phyloP scores from a whole-genome alignment of 35 echinoderm and acorn worm species.

The Holothuria glaberrima region DNA sequence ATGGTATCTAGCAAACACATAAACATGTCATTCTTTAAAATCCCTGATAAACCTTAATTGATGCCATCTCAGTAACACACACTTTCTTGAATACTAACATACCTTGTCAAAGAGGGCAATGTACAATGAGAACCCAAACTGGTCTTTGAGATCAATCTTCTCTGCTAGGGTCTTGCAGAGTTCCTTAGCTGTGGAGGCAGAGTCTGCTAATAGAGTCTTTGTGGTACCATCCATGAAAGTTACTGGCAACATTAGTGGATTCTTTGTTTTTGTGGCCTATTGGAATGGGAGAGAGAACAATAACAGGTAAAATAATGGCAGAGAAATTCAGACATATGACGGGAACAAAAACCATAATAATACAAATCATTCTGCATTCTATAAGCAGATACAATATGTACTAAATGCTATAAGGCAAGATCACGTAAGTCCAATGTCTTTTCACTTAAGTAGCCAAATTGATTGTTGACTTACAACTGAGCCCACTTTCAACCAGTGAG shows the following conservation, averaged over 20 bases:
- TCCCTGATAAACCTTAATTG: too few relatives aligned
- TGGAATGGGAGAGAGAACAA: not conserved
- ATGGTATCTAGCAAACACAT: too few relatives aligned
- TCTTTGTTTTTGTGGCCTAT: constrained; percentile 98
- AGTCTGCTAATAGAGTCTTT: constrained; percentile 95
- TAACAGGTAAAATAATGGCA: not conserved
- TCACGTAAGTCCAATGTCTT: too few relatives aligned
- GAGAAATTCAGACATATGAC: not conserved
- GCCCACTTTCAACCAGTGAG: too few relatives aligned
- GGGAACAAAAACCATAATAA: too few relatives aligned
- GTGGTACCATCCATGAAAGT: constrained; percentile 99
- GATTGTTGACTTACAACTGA: too few relatives aligned
- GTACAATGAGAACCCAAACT: constrained; percentile 98
- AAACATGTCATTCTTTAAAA: too few relatives aligned
- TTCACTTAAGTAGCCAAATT: too few relatives aligned
- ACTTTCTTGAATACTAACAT: not conserved
- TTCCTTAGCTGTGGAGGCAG: constrained; percentile 97
- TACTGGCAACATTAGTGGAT: constrained; percentile 93
- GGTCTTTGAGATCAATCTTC: constrained; percentile 93
- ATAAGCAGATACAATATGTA: too few relatives aligned
- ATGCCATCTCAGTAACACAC: too few relatives aligned
- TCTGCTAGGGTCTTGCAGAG: constrained; percentile 88
- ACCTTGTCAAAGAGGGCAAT: constrained; percentile 99
- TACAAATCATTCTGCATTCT: too few relatives aligned
- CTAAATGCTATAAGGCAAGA: too few relatives aligned